Conservation (phyloP, 2,113 vertebrate species). For the Oryzias woworae region DNA sequence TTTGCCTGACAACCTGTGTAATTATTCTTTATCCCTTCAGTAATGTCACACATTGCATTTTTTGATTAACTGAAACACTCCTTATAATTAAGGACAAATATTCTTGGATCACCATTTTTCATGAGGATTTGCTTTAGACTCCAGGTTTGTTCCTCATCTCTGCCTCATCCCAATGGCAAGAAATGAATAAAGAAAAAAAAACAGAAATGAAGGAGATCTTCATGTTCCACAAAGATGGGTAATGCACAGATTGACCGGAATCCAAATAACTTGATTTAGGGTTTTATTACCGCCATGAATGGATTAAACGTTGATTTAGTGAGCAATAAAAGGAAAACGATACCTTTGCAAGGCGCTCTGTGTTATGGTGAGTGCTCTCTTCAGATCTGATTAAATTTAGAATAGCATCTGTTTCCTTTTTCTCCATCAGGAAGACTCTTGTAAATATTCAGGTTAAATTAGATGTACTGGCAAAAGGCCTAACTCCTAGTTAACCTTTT, state of each 20-base stretch:
- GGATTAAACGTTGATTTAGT: slow-evolving; percentile 68
- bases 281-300: slow-evolving; percentile 65
- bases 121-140: background rate
- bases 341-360: slow-evolving; percentile 60
- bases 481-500: slow-evolving; percentile 17
- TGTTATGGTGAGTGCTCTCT: slow-evolving; percentile 65
- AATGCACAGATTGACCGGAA: slow-evolving; percentile 69
- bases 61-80: too few species aligned
- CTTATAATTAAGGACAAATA: too few species aligned
- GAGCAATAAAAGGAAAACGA: slow-evolving; percentile 67
- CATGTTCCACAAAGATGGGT: slow-evolving; percentile 51
- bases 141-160: background rate
- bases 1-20: too few species aligned
- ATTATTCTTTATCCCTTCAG: too few species aligned
- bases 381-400: slow-evolving; percentile 71
- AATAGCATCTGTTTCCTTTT: slow-evolving; percentile 73
- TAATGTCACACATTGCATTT: too few species aligned
- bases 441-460: slow-evolving; percentile 32
- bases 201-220: slow-evolving; percentile 9
- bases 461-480: slow-evolving; percentile 10
- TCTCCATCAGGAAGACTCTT: slow-evolving; percentile 12
- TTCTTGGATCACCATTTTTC: background rate
- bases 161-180: background rate
- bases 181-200: background rate
- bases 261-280: slow-evolving; percentile 74